phyloP scores from a whole-genome alignment of 2,888 invertebrate species.

The Agapetus fuscipes region DNA sequence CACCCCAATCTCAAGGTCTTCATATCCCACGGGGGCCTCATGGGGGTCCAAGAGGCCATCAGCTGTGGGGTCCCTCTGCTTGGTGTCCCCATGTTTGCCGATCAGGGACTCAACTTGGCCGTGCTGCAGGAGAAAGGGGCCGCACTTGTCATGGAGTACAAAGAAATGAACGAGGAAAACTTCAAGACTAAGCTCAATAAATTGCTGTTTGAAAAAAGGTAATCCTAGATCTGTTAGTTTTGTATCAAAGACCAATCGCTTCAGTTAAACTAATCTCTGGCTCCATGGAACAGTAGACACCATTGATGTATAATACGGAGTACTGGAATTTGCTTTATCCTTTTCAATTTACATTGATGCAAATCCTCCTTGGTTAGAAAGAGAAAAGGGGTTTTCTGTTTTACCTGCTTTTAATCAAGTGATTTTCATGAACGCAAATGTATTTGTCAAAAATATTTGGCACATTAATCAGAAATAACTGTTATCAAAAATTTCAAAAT shows the following conservation, averaged over 20 bases:
- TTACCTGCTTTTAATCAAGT: too few species aligned
- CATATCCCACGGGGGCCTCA: conserved; percentile 52
- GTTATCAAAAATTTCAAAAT: too few species aligned
- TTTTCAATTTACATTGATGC: too few species aligned
- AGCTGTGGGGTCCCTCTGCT: conserved; percentile 46
- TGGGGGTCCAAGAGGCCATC: conserved; percentile 50
- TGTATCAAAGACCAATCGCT: not conserved
- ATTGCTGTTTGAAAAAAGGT: conserved; percentile 37
- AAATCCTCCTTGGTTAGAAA: too few species aligned
- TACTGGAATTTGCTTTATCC: too few species aligned
- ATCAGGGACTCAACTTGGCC: conserved; percentile 42
- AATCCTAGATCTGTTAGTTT: conserved; percentile 23
- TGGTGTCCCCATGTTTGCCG: conserved; percentile 45
- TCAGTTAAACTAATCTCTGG: not conserved
- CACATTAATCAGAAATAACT: too few species aligned
- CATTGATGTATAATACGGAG: too few species aligned
- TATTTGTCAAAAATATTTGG: too few species aligned
- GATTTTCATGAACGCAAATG: too few species aligned
- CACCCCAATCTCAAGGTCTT: conserved; percentile 47
- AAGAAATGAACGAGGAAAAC: conserved; percentile 28
- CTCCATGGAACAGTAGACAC: not conserved
- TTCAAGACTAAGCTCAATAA: conserved; percentile 34
- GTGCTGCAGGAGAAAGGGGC: conserved; percentile 42
- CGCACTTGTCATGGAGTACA: conserved; percentile 33
- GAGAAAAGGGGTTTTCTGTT: too few species aligned